These are phyloP conservation scores for Typhlomys cinereus DNA, from an alignment of 2,113 vertebrate genomes.

Conservation along the genomic window DNA sequence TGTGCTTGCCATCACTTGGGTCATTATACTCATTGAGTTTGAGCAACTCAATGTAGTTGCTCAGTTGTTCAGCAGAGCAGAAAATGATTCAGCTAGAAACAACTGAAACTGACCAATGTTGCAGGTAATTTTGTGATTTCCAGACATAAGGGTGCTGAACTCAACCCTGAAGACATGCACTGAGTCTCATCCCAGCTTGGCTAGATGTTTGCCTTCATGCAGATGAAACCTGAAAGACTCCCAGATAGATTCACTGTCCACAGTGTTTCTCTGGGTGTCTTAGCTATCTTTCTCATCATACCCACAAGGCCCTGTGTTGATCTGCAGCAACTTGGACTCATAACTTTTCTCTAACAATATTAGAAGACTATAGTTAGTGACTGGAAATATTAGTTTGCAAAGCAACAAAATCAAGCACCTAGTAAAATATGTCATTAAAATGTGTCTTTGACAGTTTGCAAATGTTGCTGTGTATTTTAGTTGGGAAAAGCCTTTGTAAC, in stretches of 20 bases:
- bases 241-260: conserved; percentile 45
- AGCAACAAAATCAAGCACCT: neutral
- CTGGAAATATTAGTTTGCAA: conserved; percentile 16
- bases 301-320: conserved; percentile 18
- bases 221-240: conserved; percentile 50
- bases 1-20: conserved; percentile 19
- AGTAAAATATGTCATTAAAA: neutral
- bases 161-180: conserved; percentile 65
- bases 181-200: conserved; percentile 52
- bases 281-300: conserved; percentile 52
- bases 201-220: conserved; percentile 63
- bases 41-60: conserved; percentile 59
- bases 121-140: conserved; percentile 72
- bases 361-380: neutral
- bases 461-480: neutral
- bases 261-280: conserved; percentile 65
- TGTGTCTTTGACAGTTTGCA: neutral
- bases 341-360: conserved; percentile 36
- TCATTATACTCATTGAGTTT: conserved; percentile 67
- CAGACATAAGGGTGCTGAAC: conserved; percentile 70
- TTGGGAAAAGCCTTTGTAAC: neutral
- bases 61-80: conserved; percentile 54
- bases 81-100: conserved; percentile 69
- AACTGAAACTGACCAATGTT: conserved; percentile 53
- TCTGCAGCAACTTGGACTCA: neutral